These are phyloP conservation scores for Halyomorpha halys DNA, from an alignment of 1,140 invertebrate species.

Conservation along the genomic window DNA sequence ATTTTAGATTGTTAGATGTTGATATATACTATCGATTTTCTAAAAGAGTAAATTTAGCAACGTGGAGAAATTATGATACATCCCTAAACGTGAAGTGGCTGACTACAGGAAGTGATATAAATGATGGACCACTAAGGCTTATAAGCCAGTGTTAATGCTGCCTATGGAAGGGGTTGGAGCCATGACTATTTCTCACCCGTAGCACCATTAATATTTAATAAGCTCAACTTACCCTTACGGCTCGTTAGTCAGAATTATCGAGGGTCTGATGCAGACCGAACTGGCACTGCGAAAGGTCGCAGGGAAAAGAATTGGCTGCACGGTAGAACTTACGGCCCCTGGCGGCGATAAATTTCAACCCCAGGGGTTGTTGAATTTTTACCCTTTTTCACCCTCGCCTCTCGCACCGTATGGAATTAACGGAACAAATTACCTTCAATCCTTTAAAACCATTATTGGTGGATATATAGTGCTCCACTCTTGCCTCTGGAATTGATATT, in stretches of 20 bases:
- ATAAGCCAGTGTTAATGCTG: neutral
- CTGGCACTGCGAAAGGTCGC: neutral
- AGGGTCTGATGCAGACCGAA: neutral
- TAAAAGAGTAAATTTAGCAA: too few species aligned
- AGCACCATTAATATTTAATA: conserved; percentile 5
- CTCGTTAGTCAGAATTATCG: conserved; percentile 10
- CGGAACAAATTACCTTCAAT: conserved; percentile 12
- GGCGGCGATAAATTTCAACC: neutral
- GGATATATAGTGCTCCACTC: neutral
- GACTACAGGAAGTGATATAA: too few species aligned
- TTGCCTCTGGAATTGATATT: neutral
- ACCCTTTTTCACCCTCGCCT: neutral
- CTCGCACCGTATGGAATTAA: neutral
- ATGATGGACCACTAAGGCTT: too few species aligned
- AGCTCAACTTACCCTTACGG: neutral
- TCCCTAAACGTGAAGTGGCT: too few species aligned
- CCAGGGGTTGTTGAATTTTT: neutral
- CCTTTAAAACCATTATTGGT: conserved; percentile 9
- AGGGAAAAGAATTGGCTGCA: neutral
- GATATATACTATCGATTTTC: too few species aligned
- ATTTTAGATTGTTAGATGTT: too few species aligned
- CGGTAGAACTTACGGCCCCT: neutral
- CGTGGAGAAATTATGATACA: too few species aligned
- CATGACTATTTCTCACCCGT: conserved; percentile 1
- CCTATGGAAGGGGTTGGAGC: neutral